Evolutionary conservation across 2,113 vertebrate species (phyloP).

Genomic region (Calypte anna): DNA sequence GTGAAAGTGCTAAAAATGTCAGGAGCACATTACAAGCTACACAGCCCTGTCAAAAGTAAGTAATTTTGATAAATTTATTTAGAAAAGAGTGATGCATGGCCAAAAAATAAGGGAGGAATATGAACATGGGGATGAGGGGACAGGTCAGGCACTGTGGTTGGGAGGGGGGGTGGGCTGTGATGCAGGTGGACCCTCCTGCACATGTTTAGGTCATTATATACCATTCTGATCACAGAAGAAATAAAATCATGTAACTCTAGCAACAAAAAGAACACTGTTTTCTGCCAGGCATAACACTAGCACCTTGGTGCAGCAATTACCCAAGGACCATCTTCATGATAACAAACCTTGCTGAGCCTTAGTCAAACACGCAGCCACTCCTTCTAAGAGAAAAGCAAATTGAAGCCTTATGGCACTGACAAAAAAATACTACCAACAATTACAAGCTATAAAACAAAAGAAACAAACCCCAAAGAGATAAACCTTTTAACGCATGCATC

Average conservation of each 20-base stretch:
- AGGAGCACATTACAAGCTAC: background rate
- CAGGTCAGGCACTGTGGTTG: accelerated
- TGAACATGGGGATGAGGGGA: background rate
- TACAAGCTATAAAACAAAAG: background rate
- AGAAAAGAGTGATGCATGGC: background rate
- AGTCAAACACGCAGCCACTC: too few species aligned
- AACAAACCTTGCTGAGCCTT: background rate
- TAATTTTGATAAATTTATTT: background rate
- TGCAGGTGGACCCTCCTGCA: background rate
- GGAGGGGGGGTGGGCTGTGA: accelerated
- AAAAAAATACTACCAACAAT: background rate
- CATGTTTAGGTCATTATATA: background rate
- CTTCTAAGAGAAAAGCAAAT: background rate
- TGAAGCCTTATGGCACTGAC: background rate
- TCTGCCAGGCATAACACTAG: background rate
- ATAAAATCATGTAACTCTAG: accelerated
- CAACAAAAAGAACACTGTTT: background rate
- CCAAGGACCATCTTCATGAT: background rate
- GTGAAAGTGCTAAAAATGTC: background rate
- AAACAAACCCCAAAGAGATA: background rate
- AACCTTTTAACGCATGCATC: background rate
- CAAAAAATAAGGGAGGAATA: background rate
- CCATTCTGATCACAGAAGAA: background rate
- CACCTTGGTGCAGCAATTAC: too few species aligned
- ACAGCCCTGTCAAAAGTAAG: background rate